phyloP scores from a whole-genome alignment of 2,888 invertebrate species.

The Aphrophora alni region DNA sequence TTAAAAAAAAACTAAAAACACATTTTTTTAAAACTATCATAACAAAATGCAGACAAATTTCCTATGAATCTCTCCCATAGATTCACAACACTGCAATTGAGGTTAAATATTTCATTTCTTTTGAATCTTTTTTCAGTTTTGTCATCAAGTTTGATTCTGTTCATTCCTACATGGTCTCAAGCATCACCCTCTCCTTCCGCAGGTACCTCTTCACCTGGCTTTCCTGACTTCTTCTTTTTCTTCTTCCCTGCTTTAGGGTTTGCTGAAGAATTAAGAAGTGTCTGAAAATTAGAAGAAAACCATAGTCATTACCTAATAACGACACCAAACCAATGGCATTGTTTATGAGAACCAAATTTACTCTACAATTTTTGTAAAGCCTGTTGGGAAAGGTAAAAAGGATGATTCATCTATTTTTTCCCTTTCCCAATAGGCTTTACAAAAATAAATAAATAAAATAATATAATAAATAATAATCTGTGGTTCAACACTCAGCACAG shows the following conservation, averaged over 20 bases:
- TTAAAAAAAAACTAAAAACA: background rate
- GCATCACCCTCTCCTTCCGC: constrained; percentile 45
- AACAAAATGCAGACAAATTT: background rate
- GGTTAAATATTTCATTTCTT: background rate
- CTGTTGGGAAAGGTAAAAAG: no score
- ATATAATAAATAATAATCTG: no score
- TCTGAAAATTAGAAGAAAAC: constrained; percentile 59
- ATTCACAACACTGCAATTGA: background rate
- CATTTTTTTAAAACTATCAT: background rate
- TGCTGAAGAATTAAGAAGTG: constrained; percentile 76
- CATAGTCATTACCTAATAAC: background rate
- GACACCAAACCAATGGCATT: background rate
- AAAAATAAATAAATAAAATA: no score
- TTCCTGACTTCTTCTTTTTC: constrained; percentile 83
- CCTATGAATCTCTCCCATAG: background rate
- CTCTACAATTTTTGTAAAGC: no score
- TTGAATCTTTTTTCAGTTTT: background rate
- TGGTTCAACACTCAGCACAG: no score
- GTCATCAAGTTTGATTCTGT: background rate
- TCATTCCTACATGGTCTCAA: background rate
- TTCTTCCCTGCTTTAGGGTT: constrained; percentile 84
- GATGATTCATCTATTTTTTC: no score
- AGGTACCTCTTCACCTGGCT: constrained; percentile 43
- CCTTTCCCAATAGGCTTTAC: no score
- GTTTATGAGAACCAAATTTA: background rate